Percentiles rank a stretch among this genome's conserved stretches.
phyloP scores from a whole-genome alignment of 2,888 invertebrate species.

The Nemurella pictetii region DNA sequence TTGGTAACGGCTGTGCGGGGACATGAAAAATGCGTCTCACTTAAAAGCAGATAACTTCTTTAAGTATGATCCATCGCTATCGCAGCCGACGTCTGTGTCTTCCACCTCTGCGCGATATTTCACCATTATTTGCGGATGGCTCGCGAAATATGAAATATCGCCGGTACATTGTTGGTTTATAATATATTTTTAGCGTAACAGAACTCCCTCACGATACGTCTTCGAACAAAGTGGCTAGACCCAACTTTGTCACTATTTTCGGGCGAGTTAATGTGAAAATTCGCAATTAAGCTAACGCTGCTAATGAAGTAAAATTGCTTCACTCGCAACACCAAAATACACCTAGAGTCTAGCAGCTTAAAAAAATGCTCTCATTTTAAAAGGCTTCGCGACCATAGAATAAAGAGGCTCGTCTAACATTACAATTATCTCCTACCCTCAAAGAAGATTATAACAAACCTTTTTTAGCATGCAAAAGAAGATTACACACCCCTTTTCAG shows the following conservation, averaged over 20 bases:
- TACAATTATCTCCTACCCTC: no score
- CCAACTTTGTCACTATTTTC: not conserved
- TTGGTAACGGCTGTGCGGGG: not conserved
- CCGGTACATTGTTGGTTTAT: not conserved
- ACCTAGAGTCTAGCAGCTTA: not conserved
- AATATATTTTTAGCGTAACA: not conserved
- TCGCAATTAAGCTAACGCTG: not conserved
- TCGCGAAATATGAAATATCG: not conserved
- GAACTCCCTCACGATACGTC: not conserved
- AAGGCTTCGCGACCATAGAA: no score
- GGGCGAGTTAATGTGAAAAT: not conserved
- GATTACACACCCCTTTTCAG: not conserved
- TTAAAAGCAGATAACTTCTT: not conserved
- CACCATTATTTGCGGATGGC: not conserved
- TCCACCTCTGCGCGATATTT: not conserved
- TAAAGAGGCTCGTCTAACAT: no score
- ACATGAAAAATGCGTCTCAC: not conserved
- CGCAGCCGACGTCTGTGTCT: not conserved
- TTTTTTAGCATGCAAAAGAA: not conserved
- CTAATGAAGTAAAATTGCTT: not conserved
- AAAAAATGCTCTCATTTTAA: not conserved
- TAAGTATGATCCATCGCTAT: not conserved
- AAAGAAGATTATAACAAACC: not conserved
- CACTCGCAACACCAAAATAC: not conserved
- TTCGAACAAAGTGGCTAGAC: not conserved